phyloP scores from a whole-genome alignment of 2,888 invertebrate species.

The Drosophila rubida region DNA sequence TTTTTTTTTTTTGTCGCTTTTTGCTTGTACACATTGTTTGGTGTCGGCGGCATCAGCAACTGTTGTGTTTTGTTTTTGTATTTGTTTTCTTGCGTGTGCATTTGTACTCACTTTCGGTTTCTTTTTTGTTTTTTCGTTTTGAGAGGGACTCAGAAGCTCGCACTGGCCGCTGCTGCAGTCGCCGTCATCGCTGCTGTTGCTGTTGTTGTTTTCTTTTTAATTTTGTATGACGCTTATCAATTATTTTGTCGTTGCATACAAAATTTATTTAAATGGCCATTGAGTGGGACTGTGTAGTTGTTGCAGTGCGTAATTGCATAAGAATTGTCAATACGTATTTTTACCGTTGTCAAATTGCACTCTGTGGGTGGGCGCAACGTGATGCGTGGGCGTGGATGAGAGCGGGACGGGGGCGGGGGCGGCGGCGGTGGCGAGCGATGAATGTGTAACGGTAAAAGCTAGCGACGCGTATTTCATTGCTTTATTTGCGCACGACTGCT shows the following conservation, averaged over 20 bases:
- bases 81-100: neutral
- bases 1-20: neutral
- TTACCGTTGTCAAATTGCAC: conserved; percentile 17
- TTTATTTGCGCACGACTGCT: conserved; percentile 52
- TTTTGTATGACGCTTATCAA: conserved; percentile 66
- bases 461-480: conserved; percentile 27
- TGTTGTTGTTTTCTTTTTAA: conserved; percentile 7
- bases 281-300: conserved; percentile 18
- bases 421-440: neutral
- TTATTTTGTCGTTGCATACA: conserved; percentile 60
- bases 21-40: conserved; percentile 30
- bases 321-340: conserved; percentile 52
- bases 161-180: neutral
- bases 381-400: neutral
- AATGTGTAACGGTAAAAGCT: conserved; percentile 39
- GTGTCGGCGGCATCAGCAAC: conserved; percentile 5
- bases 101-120: conserved; percentile 21
- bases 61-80: conserved; percentile 11
- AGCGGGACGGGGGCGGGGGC: neutral
- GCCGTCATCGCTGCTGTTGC: neutral
- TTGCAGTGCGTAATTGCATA: conserved; percentile 60
- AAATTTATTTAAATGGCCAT: conserved; percentile 60
- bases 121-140: neutral
- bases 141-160: neutral
- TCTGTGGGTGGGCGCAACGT: conserved; percentile 22